Evolutionary conservation across 2,113 vertebrate genomes (phyloP).

Genomic region (Suricata suricatta): DNA sequence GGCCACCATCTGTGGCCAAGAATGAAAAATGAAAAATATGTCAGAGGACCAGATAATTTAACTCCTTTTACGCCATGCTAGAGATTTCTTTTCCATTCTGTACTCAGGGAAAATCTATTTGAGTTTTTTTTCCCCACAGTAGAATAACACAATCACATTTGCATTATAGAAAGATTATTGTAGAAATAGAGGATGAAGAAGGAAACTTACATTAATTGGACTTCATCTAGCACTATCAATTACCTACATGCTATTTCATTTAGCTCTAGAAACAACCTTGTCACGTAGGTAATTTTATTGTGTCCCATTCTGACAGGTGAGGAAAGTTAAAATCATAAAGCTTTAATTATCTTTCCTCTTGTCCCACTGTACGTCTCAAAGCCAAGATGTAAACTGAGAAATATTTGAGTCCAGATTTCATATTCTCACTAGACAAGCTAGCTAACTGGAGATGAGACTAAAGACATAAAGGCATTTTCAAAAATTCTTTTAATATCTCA

Average conservation of each 20-base stretch:
- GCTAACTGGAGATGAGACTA: slow-evolving; percentile 34
- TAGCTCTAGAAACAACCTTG: not conserved
- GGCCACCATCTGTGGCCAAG: not conserved
- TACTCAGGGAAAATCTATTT: not conserved
- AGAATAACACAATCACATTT: not conserved
- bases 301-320: slow-evolving; percentile 43
- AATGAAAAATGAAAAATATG: not conserved
- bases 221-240: slow-evolving; percentile 11
- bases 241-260: slow-evolving; percentile 27
- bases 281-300: slow-evolving; percentile 35
- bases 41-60: not conserved
- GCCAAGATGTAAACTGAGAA: not conserved
- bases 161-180: not conserved
- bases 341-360: slow-evolving; percentile 51
- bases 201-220: slow-evolving; percentile 32
- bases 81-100: not conserved
- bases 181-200: not conserved
- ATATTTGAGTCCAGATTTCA: not conserved
- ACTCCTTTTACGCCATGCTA: not conserved
- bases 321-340: slow-evolving; percentile 46
- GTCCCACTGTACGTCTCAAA: slow-evolving; percentile 21
- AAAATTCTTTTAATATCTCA: slow-evolving; percentile 19
- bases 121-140: not conserved
- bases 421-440: not conserved
- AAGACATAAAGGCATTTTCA: not conserved